Conservation (phyloP, 2,797 vertebrate genomes). For the Acrossocheilus fasciatus region DNA sequence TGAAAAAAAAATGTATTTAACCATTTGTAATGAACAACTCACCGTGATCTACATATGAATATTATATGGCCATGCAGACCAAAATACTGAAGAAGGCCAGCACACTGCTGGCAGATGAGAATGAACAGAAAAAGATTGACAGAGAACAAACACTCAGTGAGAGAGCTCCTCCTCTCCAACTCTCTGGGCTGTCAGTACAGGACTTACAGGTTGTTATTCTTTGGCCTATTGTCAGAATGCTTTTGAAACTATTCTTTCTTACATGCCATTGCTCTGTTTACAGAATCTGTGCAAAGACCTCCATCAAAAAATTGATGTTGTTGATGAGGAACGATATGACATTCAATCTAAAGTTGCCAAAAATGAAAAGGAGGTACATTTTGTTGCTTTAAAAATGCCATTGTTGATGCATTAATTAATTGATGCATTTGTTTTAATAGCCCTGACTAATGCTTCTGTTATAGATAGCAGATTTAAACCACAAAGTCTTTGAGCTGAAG, state of each 20-base stretch:
- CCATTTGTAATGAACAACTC: not conserved
- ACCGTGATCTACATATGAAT: not conserved
- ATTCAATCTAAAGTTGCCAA: slow-evolving; percentile 69
- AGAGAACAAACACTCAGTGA: slow-evolving; percentile 61
- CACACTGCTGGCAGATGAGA: slow-evolving; percentile 62
- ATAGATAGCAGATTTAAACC: slow-evolving; percentile 28
- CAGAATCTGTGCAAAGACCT: slow-evolving; percentile 77
- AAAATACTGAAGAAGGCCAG: slow-evolving; percentile 69
- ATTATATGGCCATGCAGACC: slow-evolving; percentile 55
- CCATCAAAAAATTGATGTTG: slow-evolving; percentile 66
- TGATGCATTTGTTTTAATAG: not conserved
- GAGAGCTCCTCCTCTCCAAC: slow-evolving; percentile 66
- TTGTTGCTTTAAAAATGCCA: not conserved
- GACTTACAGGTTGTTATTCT: slow-evolving; percentile 62
- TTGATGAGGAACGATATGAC: slow-evolving; percentile 72
- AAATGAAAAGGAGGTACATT: slow-evolving; percentile 70
- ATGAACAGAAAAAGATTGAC: slow-evolving; percentile 55
- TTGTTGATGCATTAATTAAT: not conserved
- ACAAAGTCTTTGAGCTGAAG: slow-evolving; percentile 69
- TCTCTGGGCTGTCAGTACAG: slow-evolving; percentile 60
- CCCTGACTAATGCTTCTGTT: not conserved
- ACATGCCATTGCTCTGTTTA: not conserved
- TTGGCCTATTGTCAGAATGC: not conserved
- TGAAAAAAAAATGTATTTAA: not conserved
- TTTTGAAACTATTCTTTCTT: not conserved